Evolutionary conservation across 2,888 invertebrate species (phyloP).

Genomic region (Nasonovia ribisnigri): DNA sequence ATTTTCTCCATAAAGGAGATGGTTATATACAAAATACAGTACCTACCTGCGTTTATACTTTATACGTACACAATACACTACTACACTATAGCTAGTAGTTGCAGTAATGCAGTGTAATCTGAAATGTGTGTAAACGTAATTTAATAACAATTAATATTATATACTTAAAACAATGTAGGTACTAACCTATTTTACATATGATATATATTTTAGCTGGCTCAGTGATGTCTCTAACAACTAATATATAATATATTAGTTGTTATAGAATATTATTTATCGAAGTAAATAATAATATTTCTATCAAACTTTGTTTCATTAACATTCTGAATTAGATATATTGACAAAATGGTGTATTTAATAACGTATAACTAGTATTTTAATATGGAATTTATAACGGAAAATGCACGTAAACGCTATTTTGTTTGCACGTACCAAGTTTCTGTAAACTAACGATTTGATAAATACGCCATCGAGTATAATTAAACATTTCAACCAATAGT

Average conservation of each 20-base stretch:
- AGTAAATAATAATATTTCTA: background rate
- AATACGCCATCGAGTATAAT: background rate
- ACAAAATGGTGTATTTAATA: background rate
- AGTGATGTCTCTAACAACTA: background rate
- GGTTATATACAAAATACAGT: background rate
- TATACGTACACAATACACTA: background rate
- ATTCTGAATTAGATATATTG: background rate
- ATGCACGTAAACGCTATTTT: background rate
- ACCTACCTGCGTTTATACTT: background rate
- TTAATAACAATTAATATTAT: background rate
- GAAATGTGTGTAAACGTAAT: background rate
- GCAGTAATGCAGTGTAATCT: background rate
- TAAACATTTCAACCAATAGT: background rate
- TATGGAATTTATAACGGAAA: background rate
- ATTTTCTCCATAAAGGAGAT: background rate
- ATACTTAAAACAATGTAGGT: background rate
- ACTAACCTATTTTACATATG: background rate
- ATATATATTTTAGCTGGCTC: background rate
- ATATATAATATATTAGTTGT: background rate
- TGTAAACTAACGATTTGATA: background rate
- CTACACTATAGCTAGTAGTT: background rate
- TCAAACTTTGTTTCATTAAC: background rate
- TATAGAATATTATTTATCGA: background rate
- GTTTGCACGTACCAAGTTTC: background rate
- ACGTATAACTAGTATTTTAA: background rate